These are phyloP conservation scores for Cephus pygmeus DNA, from an alignment of 2,888 invertebrate genomes.

Conservation along the genomic window DNA sequence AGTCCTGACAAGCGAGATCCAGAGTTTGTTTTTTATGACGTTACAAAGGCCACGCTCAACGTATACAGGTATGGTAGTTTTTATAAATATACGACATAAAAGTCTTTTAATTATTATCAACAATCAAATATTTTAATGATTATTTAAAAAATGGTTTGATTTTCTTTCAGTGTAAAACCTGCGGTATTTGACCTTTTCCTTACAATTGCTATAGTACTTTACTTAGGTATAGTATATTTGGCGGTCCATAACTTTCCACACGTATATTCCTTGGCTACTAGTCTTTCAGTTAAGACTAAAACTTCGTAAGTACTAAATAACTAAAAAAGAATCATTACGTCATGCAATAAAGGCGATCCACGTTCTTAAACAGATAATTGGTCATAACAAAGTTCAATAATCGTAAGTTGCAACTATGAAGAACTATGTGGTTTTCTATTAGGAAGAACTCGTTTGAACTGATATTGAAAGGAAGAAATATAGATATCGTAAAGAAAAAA, in stretches of 20 bases:
- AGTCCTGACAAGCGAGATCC: conserved; percentile 89
- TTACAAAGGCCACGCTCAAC: conserved; percentile 81
- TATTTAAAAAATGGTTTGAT: conserved; percentile 30
- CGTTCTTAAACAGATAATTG: too few species aligned
- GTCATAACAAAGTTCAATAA: conserved; percentile 1
- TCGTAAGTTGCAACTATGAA: neutral
- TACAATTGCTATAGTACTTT: conserved; percentile 85
- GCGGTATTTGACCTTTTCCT: conserved; percentile 97
- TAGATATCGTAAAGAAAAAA: too few species aligned
- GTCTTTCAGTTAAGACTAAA: conserved; percentile 54
- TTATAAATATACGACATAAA: conserved; percentile 2
- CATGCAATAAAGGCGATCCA: neutral
- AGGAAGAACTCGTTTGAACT: neutral
- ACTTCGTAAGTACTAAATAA: conserved; percentile 40
- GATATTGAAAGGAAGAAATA: too few species aligned
- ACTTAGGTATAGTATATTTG: conserved; percentile 87
- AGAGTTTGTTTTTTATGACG: conserved; percentile 91
- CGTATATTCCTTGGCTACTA: conserved; percentile 72
- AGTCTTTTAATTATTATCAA: conserved; percentile 5
- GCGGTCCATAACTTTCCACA: conserved; percentile 78
- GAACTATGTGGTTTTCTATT: neutral
- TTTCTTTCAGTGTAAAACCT: conserved; percentile 88
- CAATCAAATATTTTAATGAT: neutral
- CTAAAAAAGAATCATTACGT: neutral
- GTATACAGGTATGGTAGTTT: conserved; percentile 79